Evolutionary conservation across 2,888 invertebrate species (phyloP), one percentile per base, ranked within the genome.

Genomic region (Pollenia griseotomentosa): DNA sequence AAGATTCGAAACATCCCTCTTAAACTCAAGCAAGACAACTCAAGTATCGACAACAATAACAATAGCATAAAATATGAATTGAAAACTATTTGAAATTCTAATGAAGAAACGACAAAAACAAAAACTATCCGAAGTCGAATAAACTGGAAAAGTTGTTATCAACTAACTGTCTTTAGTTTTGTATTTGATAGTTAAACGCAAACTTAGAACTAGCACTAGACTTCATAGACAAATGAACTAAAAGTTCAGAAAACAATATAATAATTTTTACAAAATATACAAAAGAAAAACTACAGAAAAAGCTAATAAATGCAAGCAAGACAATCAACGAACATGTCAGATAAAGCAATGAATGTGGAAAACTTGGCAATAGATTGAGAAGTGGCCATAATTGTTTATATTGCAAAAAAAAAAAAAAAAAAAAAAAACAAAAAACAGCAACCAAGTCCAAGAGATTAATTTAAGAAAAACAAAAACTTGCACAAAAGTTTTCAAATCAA

Each of bases 61-160:
- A 71, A 33, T 23, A 65, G 16, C n/a, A 73, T 59, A 79, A 81
- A 87, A 81, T 85, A 85, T 85, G 85, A 86, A 88, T 88, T 86
- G 79, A 87, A 88, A 87, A 86, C 77, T 71, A 81, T 83, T 84
- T 87, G 78, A 87, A 87, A 87, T 87, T 87, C 81, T 84, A 87
- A 87, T 87, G 78, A 82, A 75, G 46, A 78, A 33, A 33, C 4
- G 4, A 33, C 33, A 33, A 33, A 33, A 33, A 33, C 33, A 33
- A 33, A 33, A 33, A 68, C 14, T 53, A 51, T 6, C 59, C 42
- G 51, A 66, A 78, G 61, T 73, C 12, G 40, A 65, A 59, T 46
- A 85, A 78, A 82, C 66, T 42, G 53, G 33, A 75, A 77, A 83
- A 83, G 33, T 83, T 83, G 23, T 7, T 12, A 46, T 16, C 46